phyloP scores from a whole-genome alignment of 2,888 invertebrate species.

The Drosophila multiciliata region DNA sequence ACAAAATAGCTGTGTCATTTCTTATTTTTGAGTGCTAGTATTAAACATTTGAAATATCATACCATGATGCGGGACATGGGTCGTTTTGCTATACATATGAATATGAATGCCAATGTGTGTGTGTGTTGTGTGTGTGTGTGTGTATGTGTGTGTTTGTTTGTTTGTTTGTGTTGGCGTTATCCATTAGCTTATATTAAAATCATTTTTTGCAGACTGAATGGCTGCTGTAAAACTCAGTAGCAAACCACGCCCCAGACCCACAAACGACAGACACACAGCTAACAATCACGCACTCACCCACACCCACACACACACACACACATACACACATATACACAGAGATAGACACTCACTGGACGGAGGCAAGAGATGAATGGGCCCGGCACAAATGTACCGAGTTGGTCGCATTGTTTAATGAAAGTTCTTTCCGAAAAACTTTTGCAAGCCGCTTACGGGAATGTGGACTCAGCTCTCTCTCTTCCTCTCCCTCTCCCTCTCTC shows the following conservation, averaged over 20 bases:
- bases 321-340: slow-evolving; percentile 6
- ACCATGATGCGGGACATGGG: slow-evolving; percentile 73
- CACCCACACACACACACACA: slow-evolving; percentile 10
- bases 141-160: slow-evolving; percentile 27
- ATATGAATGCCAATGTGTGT: slow-evolving; percentile 18
- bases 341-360: slow-evolving; percentile 38
- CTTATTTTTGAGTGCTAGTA: slow-evolving; percentile 76
- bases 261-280: slow-evolving; percentile 43
- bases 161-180: slow-evolving; percentile 69
- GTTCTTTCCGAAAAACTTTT: slow-evolving; percentile 79
- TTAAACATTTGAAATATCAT: slow-evolving; percentile 80
- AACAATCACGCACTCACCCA: slow-evolving; percentile 48
- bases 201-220: slow-evolving; percentile 76
- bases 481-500: slow-evolving; percentile 1
- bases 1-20: slow-evolving; percentile 78
- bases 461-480: slow-evolving; percentile 24
- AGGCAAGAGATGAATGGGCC: slow-evolving; percentile 57
- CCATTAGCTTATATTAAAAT: slow-evolving; percentile 81
- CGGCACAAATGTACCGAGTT: slow-evolving; percentile 70
- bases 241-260: slow-evolving; percentile 43
- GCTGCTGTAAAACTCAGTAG: slow-evolving; percentile 49
- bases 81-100: slow-evolving; percentile 22
- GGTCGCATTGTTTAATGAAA: slow-evolving; percentile 80
- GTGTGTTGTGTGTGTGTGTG: slow-evolving; percentile 20
- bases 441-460: slow-evolving; percentile 46